phyloP scores from a whole-genome alignment of 1,140 invertebrate genomes.

The Phortica variegata region DNA sequence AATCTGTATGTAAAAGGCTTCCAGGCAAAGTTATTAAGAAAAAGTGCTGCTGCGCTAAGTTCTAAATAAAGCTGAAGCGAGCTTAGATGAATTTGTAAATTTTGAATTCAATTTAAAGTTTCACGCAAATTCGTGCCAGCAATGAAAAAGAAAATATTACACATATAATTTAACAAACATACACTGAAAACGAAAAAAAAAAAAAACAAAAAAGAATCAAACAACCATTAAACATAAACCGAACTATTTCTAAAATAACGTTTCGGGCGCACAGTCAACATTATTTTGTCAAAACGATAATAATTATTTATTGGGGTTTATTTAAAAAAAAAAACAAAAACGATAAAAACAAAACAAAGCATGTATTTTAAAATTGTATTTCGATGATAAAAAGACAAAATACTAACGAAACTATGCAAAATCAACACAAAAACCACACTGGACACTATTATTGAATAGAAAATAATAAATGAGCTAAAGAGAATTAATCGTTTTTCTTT shows the following conservation, averaged over 20 bases:
- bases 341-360: conserved; percentile 17
- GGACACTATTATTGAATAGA: not conserved
- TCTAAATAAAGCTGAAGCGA: conserved; percentile 20
- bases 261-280: conserved; percentile 17
- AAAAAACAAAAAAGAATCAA: too few relatives aligned
- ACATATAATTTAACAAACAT: conserved; percentile 4
- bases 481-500: too few relatives aligned
- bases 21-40: conserved; percentile 38
- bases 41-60: conserved; percentile 19
- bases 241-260: conserved; percentile 29
- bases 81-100: conserved; percentile 28
- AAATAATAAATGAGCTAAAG: too few relatives aligned
- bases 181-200: conserved; percentile 7
- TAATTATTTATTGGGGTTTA: conserved; percentile 26
- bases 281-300: too few relatives aligned
- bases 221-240: too few relatives aligned
- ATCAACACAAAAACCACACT: conserved; percentile 4
- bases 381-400: conserved; percentile 33
- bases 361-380: conserved; percentile 42
- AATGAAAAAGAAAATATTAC: conserved; percentile 10
- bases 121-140: conserved; percentile 5
- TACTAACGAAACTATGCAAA: conserved; percentile 17
- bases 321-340: conserved; percentile 19
- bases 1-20: conserved; percentile 47
- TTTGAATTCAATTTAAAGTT: conserved; percentile 41